A percentile compares a stretch with the other conserved stretches of the same genome.
Conservation (phyloP, 2,113 vertebrate species). For the Pseudopipra pipra region DNA sequence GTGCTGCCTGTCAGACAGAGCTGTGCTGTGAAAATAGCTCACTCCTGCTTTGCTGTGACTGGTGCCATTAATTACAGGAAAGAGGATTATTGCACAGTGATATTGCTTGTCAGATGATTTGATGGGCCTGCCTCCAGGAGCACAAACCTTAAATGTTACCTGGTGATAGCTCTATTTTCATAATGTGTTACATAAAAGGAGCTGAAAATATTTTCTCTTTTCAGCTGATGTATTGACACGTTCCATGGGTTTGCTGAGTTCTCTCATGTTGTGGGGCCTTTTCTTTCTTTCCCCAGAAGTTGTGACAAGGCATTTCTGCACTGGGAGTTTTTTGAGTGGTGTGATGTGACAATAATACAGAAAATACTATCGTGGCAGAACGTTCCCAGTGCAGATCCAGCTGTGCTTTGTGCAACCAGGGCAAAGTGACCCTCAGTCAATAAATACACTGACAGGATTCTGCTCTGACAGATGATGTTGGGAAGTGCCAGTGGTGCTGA, state of each 20-base stretch:
- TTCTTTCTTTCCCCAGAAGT: neutral
- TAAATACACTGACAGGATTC: neutral
- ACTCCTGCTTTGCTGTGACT: neutral
- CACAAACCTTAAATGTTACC: neutral
- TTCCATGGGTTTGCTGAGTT: neutral
- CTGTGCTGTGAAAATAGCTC: neutral
- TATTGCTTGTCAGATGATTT: constrained; percentile 11
- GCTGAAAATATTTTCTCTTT: neutral
- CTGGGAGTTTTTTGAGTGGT: neutral
- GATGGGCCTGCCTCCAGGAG: neutral
- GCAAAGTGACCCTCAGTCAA: neutral
- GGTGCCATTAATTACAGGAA: constrained; percentile 20
- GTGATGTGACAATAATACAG: neutral
- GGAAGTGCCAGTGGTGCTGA: neutral
- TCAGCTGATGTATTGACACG: rapidly evolving
- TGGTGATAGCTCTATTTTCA: neutral
- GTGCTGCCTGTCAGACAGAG: neutral
- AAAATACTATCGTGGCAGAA: neutral
- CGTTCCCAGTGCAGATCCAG: neutral
- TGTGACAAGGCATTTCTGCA: neutral
- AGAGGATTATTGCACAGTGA: constrained; percentile 4
- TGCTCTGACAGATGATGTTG: neutral
- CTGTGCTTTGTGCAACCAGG: neutral
- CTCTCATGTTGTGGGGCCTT: neutral
- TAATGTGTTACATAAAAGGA: neutral